Evolutionary conservation across 2,797 vertebrate species (phyloP).

Genomic region (Muscicapa striata): DNA sequence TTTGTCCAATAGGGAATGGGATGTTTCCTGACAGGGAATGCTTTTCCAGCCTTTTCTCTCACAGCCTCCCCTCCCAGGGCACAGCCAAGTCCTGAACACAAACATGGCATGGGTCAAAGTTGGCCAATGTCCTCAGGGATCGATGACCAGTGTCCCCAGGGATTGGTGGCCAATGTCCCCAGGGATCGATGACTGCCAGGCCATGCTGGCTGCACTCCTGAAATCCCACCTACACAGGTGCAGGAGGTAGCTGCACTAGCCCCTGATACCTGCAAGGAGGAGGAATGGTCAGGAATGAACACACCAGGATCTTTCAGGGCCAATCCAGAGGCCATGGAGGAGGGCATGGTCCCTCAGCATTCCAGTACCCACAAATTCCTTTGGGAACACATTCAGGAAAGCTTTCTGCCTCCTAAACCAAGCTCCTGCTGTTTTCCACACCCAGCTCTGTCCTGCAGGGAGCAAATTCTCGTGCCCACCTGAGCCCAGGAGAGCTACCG

Average conservation of each 20-base stretch:
- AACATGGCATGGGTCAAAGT: fast-evolving
- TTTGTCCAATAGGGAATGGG: not conserved
- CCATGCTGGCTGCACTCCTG: fast-evolving
- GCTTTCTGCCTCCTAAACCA: not conserved
- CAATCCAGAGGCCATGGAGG: not conserved
- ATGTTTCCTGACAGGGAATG: not conserved
- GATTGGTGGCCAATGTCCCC: not conserved
- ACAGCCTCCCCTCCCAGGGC: not conserved
- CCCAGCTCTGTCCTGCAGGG: not conserved
- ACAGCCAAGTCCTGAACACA: not conserved
- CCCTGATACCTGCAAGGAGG: not conserved
- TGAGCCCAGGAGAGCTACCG: not conserved
- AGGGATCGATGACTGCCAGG: not conserved
- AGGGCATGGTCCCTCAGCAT: not conserved
- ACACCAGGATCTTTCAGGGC: not conserved
- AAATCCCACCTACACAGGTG: not conserved
- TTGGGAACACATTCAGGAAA: not conserved
- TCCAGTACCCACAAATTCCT: not conserved
- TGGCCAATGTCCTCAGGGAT: not conserved
- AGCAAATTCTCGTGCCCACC: not conserved
- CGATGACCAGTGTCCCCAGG: not conserved
- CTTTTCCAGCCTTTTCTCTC: not conserved
- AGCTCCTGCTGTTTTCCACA: not conserved
- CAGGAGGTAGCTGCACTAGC: not conserved
- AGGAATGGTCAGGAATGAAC: not conserved